A percentile compares a stretch with the other conserved stretches of the same genome.
phyloP scores from a whole-genome alignment of 2,888 invertebrate species.

The Acanthacorydalis orientalis region DNA sequence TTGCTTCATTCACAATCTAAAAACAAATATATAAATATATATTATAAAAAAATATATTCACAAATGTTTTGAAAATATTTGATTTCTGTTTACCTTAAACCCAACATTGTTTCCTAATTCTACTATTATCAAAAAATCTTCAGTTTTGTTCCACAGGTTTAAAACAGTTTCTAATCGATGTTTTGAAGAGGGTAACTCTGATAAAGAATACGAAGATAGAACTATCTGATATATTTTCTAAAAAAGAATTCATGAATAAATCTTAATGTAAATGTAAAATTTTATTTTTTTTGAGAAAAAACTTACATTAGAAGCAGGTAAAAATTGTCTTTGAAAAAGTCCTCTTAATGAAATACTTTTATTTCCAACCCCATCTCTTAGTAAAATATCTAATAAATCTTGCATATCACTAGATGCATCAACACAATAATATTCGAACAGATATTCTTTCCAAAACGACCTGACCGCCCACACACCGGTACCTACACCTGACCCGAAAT shows the following conservation, averaged over 20 bases:
- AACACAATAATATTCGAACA: slow-evolving; percentile 73
- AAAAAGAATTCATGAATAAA: slow-evolving; percentile 13
- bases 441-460: slow-evolving; percentile 46
- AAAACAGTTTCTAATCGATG: slow-evolving; percentile 50
- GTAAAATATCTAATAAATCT: slow-evolving; percentile 54
- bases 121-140: slow-evolving; percentile 62
- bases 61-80: not conserved
- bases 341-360: slow-evolving; percentile 38
- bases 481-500: slow-evolving; percentile 86
- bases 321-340: slow-evolving; percentile 62
- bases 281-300: slow-evolving; percentile 2
- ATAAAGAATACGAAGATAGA: slow-evolving; percentile 59
- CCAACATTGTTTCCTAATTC: slow-evolving; percentile 75
- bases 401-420: slow-evolving; percentile 72
- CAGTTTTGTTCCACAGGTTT: slow-evolving; percentile 76
- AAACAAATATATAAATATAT: slow-evolving; percentile 4
- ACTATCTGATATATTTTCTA: slow-evolving; percentile 62
- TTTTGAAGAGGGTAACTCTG: slow-evolving; percentile 56
- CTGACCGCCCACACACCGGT: slow-evolving; percentile 74
- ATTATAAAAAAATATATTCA: not conserved
- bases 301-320: slow-evolving; percentile 45
- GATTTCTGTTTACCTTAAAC: slow-evolving; percentile 36
- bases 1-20: slow-evolving; percentile 58
- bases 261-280: slow-evolving; percentile 6
- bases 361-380: slow-evolving; percentile 47